These are phyloP conservation scores for Lanius collurio DNA, from an alignment of 2,113 vertebrate genomes.

Conservation along the genomic window DNA sequence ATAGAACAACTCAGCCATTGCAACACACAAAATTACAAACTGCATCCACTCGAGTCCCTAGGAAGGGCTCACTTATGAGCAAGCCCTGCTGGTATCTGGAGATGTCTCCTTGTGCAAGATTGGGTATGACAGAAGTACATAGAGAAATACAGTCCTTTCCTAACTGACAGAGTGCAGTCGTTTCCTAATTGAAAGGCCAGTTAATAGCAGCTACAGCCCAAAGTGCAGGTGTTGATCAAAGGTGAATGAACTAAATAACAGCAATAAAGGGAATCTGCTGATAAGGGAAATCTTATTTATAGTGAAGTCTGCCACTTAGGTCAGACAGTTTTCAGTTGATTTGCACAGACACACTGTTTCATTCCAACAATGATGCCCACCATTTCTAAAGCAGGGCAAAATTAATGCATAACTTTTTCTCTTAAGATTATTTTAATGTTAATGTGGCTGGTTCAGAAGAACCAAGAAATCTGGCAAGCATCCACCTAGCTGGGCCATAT, in stretches of 20 bases:
- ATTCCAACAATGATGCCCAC: not conserved
- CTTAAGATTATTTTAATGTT: not conserved
- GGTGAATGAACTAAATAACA: not conserved
- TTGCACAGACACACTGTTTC: not conserved
- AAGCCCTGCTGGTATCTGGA: not conserved
- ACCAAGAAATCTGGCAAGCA: not conserved
- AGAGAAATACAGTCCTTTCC: not conserved
- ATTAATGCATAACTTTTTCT: not conserved
- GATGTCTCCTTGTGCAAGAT: not conserved
- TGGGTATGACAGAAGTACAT: not conserved
- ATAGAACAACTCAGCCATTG: not conserved
- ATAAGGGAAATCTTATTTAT: not conserved
- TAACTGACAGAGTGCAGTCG: not conserved
- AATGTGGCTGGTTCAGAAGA: not conserved
- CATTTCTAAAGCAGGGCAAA: not conserved
- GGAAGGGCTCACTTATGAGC: not conserved
- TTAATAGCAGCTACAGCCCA: not conserved
- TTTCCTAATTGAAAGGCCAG: not conserved
- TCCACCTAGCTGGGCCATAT: not conserved
- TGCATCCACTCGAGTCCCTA: not conserved
- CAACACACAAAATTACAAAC: not conserved
- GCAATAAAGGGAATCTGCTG: not conserved
- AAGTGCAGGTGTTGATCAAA: not conserved
- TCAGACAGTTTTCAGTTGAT: not conserved
- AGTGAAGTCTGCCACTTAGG: not conserved